Evolutionary conservation across 1,140 invertebrate genomes (phyloP).

Genomic region (Drosophila miranda): DNA sequence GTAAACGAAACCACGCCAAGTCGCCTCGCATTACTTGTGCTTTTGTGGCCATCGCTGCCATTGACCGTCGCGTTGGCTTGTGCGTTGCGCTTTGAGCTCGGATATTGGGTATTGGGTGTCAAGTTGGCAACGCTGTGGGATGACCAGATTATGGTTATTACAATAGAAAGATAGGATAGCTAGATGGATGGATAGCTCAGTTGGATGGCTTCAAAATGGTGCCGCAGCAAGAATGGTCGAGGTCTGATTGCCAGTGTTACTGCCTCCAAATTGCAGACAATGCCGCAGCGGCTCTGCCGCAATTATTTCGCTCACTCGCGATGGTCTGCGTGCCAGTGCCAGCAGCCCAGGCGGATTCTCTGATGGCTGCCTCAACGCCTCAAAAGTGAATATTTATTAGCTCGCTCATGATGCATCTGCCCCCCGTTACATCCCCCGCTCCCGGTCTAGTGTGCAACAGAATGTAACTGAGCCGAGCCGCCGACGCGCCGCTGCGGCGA

Average conservation of each 20-base stretch:
- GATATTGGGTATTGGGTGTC: slow-evolving; percentile 35
- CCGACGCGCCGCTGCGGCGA: slow-evolving; percentile 29
- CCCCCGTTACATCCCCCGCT: background rate
- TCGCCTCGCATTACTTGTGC: slow-evolving; percentile 69
- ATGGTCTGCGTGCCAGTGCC: slow-evolving; percentile 22
- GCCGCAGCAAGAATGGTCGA: slow-evolving; percentile 66
- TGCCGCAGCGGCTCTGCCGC: slow-evolving; percentile 9
- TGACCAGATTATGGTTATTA: slow-evolving; percentile 64
- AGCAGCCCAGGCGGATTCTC: slow-evolving; percentile 13
- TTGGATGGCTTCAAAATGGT: slow-evolving; percentile 46
- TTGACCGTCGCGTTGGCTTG: slow-evolving; percentile 41
- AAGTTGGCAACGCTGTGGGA: slow-evolving; percentile 45
- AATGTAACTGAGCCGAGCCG: slow-evolving; percentile 61
- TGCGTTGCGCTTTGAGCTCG: slow-evolving; percentile 19
- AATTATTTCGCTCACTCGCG: slow-evolving; percentile 46
- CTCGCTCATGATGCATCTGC: slow-evolving; percentile 45
- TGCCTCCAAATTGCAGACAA: slow-evolving; percentile 41
- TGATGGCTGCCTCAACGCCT: slow-evolving; percentile 34
- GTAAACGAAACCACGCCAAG: slow-evolving; percentile 40
- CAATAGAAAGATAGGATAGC: slow-evolving; percentile 15
- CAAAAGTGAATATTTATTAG: slow-evolving; percentile 72
- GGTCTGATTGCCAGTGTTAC: slow-evolving; percentile 68
- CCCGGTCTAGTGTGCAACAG: slow-evolving; percentile 51
- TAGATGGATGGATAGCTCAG: slow-evolving; percentile 26
- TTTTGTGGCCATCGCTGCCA: slow-evolving; percentile 56